A percentile compares a stretch with the other conserved stretches of the same genome.
Conservation (phyloP, 2,888 invertebrate species). For the Nomada ruficornis region DNA sequence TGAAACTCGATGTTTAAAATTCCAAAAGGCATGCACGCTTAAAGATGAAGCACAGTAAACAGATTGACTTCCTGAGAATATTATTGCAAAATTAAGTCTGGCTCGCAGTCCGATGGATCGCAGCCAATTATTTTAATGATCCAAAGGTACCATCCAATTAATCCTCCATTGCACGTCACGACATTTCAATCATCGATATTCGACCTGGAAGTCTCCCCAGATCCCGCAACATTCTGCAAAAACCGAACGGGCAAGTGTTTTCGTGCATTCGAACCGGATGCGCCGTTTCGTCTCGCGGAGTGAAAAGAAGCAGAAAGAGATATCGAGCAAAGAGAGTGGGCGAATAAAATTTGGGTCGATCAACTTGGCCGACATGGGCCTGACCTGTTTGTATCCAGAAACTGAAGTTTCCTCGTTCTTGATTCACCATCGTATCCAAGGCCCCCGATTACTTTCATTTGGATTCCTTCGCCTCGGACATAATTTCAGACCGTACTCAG, state of each 20-base stretch:
- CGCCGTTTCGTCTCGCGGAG: background rate
- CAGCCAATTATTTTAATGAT: constrained; percentile 8
- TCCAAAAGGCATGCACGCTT: too few relatives aligned
- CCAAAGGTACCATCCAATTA: constrained; percentile 8
- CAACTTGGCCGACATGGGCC: constrained; percentile 35
- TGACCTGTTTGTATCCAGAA: background rate
- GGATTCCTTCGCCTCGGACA: constrained; percentile 45
- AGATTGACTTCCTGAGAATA: too few relatives aligned
- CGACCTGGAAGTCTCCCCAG: background rate
- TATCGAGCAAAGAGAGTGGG: background rate
- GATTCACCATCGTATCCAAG: constrained; percentile 13
- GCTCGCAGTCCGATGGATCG: too few relatives aligned
- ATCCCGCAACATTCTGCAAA: background rate
- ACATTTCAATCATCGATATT: background rate
- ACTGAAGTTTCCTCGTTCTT: constrained; percentile 29
- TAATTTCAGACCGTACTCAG: constrained; percentile 51
- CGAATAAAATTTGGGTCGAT: constrained; percentile 49
- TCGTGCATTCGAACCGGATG: constrained; percentile 2
- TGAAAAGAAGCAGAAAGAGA: background rate
- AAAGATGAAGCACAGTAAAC: too few relatives aligned
- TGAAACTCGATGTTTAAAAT: too few relatives aligned
- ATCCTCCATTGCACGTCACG: constrained; percentile 8
- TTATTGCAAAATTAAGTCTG: background rate
- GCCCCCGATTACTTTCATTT: constrained; percentile 12
- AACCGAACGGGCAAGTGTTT: constrained; percentile 2